These are phyloP conservation scores for Nudaria mundana DNA, from an alignment of 2,888 invertebrate species.

Conservation along the genomic window DNA sequence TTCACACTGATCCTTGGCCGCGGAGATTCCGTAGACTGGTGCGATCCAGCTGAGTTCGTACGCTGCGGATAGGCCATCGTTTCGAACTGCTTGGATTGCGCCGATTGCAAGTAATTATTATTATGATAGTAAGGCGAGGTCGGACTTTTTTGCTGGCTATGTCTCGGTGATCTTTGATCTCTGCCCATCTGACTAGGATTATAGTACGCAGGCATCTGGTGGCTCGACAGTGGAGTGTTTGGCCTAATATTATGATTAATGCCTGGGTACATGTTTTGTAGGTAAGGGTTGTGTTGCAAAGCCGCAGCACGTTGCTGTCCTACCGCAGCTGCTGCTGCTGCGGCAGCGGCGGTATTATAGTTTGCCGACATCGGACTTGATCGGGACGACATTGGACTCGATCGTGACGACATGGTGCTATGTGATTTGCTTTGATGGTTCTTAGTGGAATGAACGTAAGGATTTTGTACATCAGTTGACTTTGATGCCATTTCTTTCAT, in stretches of 20 bases:
- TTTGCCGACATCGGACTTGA: constrained; percentile 74
- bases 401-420: constrained; percentile 68
- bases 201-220: constrained; percentile 70
- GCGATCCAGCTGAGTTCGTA: constrained; percentile 50
- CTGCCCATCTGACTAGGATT: constrained; percentile 63
- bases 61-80: constrained; percentile 43
- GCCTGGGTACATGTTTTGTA: constrained; percentile 66
- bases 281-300: constrained; percentile 54
- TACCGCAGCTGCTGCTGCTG: constrained; percentile 2
- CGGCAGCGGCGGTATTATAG: constrained; percentile 43
- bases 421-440: constrained; percentile 55
- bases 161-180: constrained; percentile 54
- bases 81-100: constrained; percentile 53
- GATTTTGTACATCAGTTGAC: constrained; percentile 65
- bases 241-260: constrained; percentile 60
- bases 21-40: constrained; percentile 73
- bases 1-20: constrained; percentile 83
- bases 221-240: constrained; percentile 58
- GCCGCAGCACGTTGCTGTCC: constrained; percentile 46
- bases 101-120: constrained; percentile 67
- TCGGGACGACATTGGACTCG: constrained; percentile 75
- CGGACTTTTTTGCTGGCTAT: constrained; percentile 66
- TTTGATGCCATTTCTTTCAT: constrained; percentile 61
- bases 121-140: constrained; percentile 68
- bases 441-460: constrained; percentile 69